These are phyloP conservation scores for Lutraria lutraria DNA, from an alignment of 2,888 invertebrate genomes.

Conservation along the genomic window DNA sequence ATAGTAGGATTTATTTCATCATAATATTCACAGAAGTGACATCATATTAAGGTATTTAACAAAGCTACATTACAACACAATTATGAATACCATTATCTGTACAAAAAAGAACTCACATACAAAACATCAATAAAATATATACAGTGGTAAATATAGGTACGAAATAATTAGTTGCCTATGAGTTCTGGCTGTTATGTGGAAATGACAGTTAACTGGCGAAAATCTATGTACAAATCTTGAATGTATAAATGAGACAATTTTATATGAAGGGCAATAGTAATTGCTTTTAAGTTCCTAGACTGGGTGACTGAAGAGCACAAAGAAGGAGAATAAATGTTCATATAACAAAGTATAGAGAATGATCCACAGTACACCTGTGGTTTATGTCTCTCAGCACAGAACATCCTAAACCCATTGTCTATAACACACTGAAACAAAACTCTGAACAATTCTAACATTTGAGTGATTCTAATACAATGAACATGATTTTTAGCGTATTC, in stretches of 20 bases:
- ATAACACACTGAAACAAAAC: not conserved
- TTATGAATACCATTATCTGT: constrained; percentile 57
- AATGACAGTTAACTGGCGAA: constrained; percentile 25
- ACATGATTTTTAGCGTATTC: not conserved
- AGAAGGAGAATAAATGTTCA: constrained; percentile 3
- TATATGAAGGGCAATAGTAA: constrained; percentile 15
- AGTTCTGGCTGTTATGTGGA: constrained; percentile 35
- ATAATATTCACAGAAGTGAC: constrained; percentile 44
- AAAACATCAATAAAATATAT: constrained; percentile 65
- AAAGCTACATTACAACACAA: constrained; percentile 66
- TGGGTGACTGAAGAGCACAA: not conserved
- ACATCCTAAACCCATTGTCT: not conserved
- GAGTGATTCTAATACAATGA: not conserved
- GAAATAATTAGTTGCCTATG: constrained; percentile 51
- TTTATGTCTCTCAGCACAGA: not conserved
- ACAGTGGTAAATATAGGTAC: constrained; percentile 45
- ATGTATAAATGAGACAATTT: constrained; percentile 29
- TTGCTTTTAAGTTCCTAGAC: constrained; percentile 3
- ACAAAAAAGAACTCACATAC: constrained; percentile 63
- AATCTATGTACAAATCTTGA: constrained; percentile 33
- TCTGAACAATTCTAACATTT: not conserved
- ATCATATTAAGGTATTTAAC: constrained; percentile 64
- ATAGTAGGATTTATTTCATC: constrained; percentile 54
- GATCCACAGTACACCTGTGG: not conserved
- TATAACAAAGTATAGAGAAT: not conserved